These are phyloP conservation scores for Cyprinella venusta DNA, from an alignment of 2,797 vertebrate genomes.

Conservation along the genomic window DNA sequence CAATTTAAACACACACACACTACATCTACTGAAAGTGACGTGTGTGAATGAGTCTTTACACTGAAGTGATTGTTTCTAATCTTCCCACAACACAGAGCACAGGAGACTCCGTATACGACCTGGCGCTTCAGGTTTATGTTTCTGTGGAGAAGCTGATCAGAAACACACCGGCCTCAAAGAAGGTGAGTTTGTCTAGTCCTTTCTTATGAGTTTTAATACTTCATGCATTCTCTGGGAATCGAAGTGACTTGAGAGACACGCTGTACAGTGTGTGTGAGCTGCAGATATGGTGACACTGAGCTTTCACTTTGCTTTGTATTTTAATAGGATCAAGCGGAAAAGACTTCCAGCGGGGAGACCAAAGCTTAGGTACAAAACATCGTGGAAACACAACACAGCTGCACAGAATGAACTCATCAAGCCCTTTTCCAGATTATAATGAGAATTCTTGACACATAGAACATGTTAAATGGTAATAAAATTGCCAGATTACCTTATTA, in stretches of 20 bases:
- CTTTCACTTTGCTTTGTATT: background rate
- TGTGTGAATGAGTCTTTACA: constrained; percentile 12
- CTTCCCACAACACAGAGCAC: constrained; percentile 68
- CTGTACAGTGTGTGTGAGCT: background rate
- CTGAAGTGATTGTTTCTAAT: background rate
- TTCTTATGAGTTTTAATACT: background rate
- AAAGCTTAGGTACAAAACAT: constrained; percentile 46
- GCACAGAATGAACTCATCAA: background rate
- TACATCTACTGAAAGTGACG: background rate
- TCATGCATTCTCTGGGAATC: background rate
- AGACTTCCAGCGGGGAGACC: constrained; percentile 32
- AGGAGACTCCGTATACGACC: constrained; percentile 85
- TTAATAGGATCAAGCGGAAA: constrained; percentile 17
- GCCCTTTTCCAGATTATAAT: background rate
- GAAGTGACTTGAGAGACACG: background rate
- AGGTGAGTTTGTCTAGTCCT: constrained; percentile 41
- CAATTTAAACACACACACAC: background rate
- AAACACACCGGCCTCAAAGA: constrained; percentile 62
- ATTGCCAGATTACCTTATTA: background rate
- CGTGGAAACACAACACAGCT: constrained; percentile 43
- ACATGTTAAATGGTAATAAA: background rate
- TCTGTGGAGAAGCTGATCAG: constrained; percentile 82
- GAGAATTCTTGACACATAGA: background rate
- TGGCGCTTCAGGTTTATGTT: constrained; percentile 84
- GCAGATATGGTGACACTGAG: background rate